phyloP scores from a whole-genome alignment of 2,888 invertebrate genomes.

The Polyommatus icarus region DNA sequence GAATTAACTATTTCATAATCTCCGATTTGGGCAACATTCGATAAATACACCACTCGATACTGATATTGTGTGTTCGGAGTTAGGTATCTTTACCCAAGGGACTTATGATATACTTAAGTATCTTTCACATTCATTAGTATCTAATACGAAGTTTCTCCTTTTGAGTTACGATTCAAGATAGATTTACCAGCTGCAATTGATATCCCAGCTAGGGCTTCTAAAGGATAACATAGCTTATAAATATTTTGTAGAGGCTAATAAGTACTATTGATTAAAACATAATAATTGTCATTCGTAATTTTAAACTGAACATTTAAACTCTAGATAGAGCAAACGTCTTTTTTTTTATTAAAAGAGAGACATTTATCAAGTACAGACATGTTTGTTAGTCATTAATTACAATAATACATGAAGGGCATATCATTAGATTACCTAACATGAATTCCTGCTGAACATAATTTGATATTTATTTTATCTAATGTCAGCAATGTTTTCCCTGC shows the following conservation, averaged over 20 bases:
- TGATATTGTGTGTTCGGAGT: background rate
- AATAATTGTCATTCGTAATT: no score
- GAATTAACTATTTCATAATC: background rate
- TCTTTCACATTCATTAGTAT: background rate
- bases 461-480: conserved; percentile 1
- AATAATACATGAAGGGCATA: background rate
- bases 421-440: background rate
- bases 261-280: no score
- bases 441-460: conserved; percentile 21
- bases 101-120: background rate
- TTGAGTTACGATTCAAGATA: background rate
- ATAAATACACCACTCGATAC: background rate
- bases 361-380: background rate
- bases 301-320: no score
- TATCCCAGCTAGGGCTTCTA: background rate
- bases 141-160: background rate
- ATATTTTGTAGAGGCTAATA: background rate
- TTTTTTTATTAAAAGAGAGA: background rate
- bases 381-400: background rate
- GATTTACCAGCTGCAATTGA: background rate
- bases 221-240: background rate
- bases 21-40: background rate
- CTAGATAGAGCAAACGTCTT: background rate
- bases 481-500: background rate
- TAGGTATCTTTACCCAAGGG: background rate